Evolutionary conservation across 2,888 invertebrate genomes (phyloP).

Genomic region (Ellobium chinense): DNA sequence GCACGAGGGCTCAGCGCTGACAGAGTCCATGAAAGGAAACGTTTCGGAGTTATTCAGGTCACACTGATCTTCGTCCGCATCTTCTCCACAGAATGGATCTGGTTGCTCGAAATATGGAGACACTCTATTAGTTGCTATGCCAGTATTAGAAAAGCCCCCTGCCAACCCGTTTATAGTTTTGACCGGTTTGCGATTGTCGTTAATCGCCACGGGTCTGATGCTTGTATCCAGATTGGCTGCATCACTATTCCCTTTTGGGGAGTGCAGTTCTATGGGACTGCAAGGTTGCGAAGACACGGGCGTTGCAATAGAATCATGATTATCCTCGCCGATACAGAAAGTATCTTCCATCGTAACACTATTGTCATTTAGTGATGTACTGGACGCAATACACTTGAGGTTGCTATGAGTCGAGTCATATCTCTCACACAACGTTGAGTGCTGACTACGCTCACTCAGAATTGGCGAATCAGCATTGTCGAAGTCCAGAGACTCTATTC

Average conservation of each 20-base stretch:
- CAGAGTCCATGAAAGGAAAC: conserved; percentile 34
- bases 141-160: background rate
- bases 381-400: background rate
- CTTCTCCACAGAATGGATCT: conserved; percentile 12
- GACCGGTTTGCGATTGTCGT: conserved; percentile 18
- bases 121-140: conserved; percentile 12
- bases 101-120: conserved; percentile 31
- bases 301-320: too few relatives aligned
- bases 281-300: background rate
- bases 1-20: background rate
- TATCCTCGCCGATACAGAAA: too few relatives aligned
- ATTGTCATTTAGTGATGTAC: background rate
- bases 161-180: conserved; percentile 15
- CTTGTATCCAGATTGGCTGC: background rate
- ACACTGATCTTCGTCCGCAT: background rate
- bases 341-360: background rate
- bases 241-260: background rate
- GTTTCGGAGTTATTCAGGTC: background rate
- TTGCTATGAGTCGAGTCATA: background rate
- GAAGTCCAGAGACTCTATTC: conserved; percentile 34
- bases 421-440: background rate
- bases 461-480: background rate
- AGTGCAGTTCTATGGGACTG: background rate
- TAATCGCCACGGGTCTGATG: background rate
- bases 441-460: background rate